A percentile compares a stretch with the other conserved stretches of the same genome.
phyloP scores from a whole-genome alignment of 2,797 vertebrate species.

The Halcyon badia region DNA sequence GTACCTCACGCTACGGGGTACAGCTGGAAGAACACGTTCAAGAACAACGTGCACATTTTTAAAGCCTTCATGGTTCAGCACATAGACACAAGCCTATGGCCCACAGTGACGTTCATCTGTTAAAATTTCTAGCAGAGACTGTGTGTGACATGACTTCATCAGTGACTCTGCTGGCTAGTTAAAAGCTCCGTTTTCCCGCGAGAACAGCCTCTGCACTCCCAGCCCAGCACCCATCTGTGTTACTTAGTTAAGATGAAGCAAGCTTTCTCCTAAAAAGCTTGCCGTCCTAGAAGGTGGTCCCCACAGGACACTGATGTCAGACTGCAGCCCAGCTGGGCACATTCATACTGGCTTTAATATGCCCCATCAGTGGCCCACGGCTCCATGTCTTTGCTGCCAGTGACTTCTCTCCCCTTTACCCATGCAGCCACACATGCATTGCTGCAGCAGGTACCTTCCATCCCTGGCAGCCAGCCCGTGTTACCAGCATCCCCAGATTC shows the following conservation, averaged over 20 bases:
- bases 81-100: not conserved
- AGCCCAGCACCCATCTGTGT: not conserved
- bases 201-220: not conserved
- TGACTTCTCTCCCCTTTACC: not conserved
- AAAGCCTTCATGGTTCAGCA: not conserved
- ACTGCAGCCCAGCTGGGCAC: not conserved
- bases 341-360: not conserved
- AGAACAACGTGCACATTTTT: not conserved
- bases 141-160: not conserved
- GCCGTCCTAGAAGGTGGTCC: not conserved
- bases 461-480: rapidly evolving
- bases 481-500: rapidly evolving
- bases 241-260: not conserved
- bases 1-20: not conserved
- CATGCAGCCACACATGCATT: not conserved
- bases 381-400: not conserved
- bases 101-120: not conserved
- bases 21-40: not conserved
- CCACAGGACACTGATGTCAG: rapidly evolving
- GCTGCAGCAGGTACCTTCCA: not conserved
- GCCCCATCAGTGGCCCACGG: rapidly evolving
- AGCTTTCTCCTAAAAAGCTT: not conserved
- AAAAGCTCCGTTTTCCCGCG: not conserved
- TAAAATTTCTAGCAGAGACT: not conserved
- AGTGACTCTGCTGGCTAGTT: not conserved